phyloP scores from a whole-genome alignment of 2,888 invertebrate species.

The Caenorhabditis zanzibari region DNA sequence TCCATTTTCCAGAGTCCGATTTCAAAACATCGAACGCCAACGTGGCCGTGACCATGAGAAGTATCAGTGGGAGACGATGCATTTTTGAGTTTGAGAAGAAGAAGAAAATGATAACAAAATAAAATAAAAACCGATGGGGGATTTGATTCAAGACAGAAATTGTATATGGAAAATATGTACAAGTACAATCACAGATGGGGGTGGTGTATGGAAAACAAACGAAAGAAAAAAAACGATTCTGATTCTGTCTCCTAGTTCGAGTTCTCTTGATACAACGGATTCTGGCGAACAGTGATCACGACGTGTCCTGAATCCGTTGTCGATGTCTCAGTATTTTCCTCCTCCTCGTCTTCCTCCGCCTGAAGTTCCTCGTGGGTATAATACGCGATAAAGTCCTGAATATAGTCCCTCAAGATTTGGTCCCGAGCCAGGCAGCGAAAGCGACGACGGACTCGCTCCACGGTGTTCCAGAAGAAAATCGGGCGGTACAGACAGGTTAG shows the following conservation, averaged over 20 bases:
- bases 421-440: background rate
- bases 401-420: background rate
- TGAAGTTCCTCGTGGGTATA: background rate
- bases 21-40: constrained; percentile 10
- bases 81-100: background rate
- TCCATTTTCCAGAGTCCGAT: background rate
- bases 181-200: constrained; percentile 7
- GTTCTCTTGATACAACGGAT: background rate
- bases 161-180: constrained; percentile 1
- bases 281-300: background rate
- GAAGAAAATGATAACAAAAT: background rate
- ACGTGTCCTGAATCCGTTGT: background rate
- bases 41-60: background rate
- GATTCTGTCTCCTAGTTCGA: background rate
- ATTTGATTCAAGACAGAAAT: background rate
- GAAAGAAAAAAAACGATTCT: background rate
- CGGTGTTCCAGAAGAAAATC: background rate
- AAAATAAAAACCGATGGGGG: background rate
- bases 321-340: background rate
- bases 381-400: constrained; percentile 15
- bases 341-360: background rate
- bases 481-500: background rate
- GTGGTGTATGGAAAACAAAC: too few species aligned
- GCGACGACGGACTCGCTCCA: background rate
- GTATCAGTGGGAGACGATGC: constrained; percentile 6